A percentile compares a stretch with the other conserved stretches of the same genome.
These are phyloP conservation scores for Musca vetustissima DNA, from an alignment of 1,140 invertebrate species.

Conservation along the genomic window DNA sequence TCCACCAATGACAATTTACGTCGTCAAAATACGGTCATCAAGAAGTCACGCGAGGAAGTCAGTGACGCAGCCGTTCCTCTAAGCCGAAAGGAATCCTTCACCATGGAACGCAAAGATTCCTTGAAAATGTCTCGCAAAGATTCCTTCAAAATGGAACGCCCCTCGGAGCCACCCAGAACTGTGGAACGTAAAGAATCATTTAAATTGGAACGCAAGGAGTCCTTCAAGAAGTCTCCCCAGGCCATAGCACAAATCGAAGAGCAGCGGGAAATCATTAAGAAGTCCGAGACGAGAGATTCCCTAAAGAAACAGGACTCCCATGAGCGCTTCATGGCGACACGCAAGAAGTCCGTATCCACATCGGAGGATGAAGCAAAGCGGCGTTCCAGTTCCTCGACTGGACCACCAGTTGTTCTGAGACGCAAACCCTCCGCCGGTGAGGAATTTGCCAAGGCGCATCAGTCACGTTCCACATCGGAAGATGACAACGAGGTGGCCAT, in stretches of 20 bases:
- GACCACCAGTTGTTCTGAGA: conserved; percentile 27
- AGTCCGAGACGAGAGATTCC: background rate
- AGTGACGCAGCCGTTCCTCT: background rate
- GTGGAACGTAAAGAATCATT: too few relatives aligned
- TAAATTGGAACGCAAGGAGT: conserved; percentile 1
- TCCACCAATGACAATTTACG: conserved; percentile 38
- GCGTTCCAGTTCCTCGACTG: background rate
- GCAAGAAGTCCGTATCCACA: conserved; percentile 46
- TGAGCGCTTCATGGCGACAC: conserved; percentile 32
- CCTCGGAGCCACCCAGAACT: background rate
- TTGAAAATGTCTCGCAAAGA: background rate
- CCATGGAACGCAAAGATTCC: too few relatives aligned
- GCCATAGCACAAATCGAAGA: conserved; percentile 19
- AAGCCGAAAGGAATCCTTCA: background rate
- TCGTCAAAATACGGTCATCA: conserved; percentile 47
- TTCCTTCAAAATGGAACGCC: background rate
- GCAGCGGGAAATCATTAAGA: conserved; percentile 1
- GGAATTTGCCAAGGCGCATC: conserved; percentile 1
- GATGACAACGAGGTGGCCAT: conserved; percentile 33
- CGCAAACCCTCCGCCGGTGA: conserved; percentile 11
- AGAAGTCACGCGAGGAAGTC: conserved; percentile 34
- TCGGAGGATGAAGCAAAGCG: conserved; percentile 42
- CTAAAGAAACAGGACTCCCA: conserved; percentile 19
- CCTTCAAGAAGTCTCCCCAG: background rate
- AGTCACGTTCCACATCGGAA: conserved; percentile 31